phyloP scores from a whole-genome alignment of 2,888 invertebrate species.

The Eilema sororculum region DNA sequence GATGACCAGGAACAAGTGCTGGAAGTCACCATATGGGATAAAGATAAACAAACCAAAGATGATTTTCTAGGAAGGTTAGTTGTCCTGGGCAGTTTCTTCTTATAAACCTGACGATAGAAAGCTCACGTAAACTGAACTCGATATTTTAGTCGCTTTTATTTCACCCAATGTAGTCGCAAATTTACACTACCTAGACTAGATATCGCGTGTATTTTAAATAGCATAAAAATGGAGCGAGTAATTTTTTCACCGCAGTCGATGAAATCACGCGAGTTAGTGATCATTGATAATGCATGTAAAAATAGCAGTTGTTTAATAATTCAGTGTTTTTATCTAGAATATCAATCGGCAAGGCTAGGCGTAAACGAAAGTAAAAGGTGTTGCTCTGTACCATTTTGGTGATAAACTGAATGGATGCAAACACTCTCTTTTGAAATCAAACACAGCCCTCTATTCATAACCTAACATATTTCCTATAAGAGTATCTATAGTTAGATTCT shows the following conservation, averaged over 20 bases:
- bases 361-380: neutral
- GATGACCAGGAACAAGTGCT: conserved; percentile 97
- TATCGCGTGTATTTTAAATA: neutral
- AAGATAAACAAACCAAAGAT: conserved; percentile 93
- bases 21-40: conserved; percentile 97
- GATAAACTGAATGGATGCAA: neutral
- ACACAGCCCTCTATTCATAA: neutral
- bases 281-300: neutral
- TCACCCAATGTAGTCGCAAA: too few relatives aligned
- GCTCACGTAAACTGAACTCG: neutral
- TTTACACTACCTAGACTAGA: too few relatives aligned
- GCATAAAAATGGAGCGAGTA: neutral
- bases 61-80: conserved; percentile 93
- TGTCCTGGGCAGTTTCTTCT: neutral
- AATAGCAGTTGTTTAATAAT: neutral
- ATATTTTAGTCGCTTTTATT: neutral
- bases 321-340: neutral
- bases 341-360: neutral
- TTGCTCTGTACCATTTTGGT: neutral
- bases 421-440: neutral
- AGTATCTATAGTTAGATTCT: neutral
- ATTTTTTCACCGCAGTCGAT: neutral
- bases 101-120: neutral
- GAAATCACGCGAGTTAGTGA: neutral
- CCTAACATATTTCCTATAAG: neutral